These are phyloP conservation scores for Leuctra nigra DNA, from an alignment of 2,888 invertebrate genomes.

Conservation along the genomic window DNA sequence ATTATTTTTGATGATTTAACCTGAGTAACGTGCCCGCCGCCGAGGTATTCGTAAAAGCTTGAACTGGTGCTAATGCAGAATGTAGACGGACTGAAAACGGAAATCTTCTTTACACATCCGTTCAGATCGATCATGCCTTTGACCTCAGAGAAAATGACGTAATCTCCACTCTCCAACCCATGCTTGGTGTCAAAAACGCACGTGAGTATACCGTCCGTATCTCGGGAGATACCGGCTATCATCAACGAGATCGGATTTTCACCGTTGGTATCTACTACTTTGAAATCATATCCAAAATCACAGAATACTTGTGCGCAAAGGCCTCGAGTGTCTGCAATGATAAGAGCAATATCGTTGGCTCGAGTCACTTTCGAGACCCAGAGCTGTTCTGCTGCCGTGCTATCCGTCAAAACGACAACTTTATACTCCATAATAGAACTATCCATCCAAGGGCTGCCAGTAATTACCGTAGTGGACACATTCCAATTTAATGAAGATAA, in stretches of 20 bases:
- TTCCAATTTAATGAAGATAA: constrained; percentile 87
- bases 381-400: constrained; percentile 68
- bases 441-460: constrained; percentile 65
- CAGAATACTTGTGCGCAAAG: constrained; percentile 94
- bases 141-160: constrained; percentile 92
- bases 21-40: constrained; percentile 91
- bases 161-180: constrained; percentile 94
- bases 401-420: constrained; percentile 83
- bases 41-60: constrained; percentile 65
- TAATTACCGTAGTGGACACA: constrained; percentile 72
- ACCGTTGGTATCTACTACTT: constrained; percentile 84
- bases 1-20: constrained; percentile 90
- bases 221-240: constrained; percentile 85
- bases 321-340: constrained; percentile 86
- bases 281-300: constrained; percentile 90
- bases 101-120: constrained; percentile 79
- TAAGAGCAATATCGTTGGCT: constrained; percentile 70
- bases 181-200: constrained; percentile 95
- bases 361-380: constrained; percentile 78
- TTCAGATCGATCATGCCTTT: constrained; percentile 95
- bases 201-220: constrained; percentile 69
- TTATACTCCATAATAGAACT: constrained; percentile 71
- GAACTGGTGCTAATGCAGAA: constrained; percentile 94
- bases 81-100: constrained; percentile 88
- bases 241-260: constrained; percentile 88